Evolutionary conservation across 2,113 vertebrate species (phyloP).

Genomic region (Ivindomyrus marchei): DNA sequence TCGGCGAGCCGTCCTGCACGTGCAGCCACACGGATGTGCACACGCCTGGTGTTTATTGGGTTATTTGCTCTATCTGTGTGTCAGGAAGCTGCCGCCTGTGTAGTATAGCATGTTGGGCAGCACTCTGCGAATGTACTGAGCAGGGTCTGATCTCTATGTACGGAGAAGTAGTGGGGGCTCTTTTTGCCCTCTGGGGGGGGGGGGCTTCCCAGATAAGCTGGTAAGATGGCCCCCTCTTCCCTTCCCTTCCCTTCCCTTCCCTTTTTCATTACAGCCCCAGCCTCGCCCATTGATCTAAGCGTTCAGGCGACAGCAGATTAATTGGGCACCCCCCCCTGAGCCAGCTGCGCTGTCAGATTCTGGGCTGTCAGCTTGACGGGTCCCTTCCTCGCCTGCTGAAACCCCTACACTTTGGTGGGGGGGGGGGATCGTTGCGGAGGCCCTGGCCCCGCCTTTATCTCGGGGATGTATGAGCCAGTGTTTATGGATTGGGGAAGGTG

Average conservation of each 20-base stretch:
- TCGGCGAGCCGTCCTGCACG: not conserved
- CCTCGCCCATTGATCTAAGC: constrained; percentile 15
- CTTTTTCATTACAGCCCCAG: not conserved
- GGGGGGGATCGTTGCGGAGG: constrained; percentile 1
- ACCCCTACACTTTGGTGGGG: not conserved
- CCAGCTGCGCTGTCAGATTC: constrained; percentile 9
- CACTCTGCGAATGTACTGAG: not conserved
- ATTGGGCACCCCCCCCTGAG: not conserved
- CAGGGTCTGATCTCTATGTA: not conserved
- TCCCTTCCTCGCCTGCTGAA: constrained; percentile 14
- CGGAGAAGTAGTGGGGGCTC: not conserved
- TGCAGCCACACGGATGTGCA: not conserved
- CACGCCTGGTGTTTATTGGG: not conserved
- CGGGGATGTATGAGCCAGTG: constrained; percentile 9
- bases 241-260: not conserved
- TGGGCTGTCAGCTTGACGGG: constrained; percentile 22
- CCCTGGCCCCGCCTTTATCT: constrained; percentile 25
- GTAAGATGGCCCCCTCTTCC: not conserved
- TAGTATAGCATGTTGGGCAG: not conserved
- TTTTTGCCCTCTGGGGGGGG: not conserved
- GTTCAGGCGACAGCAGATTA: constrained; percentile 21
- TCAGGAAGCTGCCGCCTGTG: not conserved
- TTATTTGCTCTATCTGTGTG: not conserved
- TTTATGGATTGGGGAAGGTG: constrained; percentile 30
- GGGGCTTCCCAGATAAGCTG: constrained; percentile 17